Conservation (phyloP, 2,113 vertebrate species). For the Trachemys scripta region DNA sequence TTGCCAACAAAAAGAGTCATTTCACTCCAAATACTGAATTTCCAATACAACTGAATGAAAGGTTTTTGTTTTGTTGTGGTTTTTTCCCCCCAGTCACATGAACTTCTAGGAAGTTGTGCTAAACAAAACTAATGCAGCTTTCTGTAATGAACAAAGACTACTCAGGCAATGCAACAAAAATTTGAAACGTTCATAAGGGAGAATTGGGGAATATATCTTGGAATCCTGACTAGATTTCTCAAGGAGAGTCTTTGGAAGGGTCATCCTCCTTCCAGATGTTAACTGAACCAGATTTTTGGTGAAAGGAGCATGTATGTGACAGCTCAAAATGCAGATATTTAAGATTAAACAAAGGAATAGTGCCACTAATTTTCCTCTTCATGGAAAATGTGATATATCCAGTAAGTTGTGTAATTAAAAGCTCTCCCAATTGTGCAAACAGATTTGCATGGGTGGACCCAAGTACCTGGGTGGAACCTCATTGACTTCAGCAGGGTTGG, state of each 20-base stretch:
- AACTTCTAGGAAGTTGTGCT: neutral
- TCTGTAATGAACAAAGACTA: neutral
- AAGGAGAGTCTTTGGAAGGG: neutral
- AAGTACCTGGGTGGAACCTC: neutral
- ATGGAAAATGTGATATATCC: neutral
- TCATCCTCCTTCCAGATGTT: neutral
- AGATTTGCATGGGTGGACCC: neutral
- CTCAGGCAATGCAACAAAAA: neutral
- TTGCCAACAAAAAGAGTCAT: no score
- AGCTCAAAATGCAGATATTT: neutral
- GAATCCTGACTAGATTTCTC: neutral
- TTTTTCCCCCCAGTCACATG: neutral
- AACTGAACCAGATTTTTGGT: neutral
- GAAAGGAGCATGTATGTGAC: neutral
- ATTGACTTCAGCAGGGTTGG: accelerated
- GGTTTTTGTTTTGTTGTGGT: neutral
- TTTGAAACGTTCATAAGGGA: neutral
- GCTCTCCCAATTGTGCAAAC: neutral
- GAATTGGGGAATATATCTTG: neutral
- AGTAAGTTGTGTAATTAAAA: neutral
- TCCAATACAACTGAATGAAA: neutral
- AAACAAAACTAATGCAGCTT: neutral
- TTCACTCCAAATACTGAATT: neutral
- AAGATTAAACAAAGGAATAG: neutral
- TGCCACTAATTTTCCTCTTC: neutral